Percentiles rank a stretch among this genome's conserved stretches.
Conservation (phyloP, 2,888 invertebrate species). For the Aethes cnicana region DNA sequence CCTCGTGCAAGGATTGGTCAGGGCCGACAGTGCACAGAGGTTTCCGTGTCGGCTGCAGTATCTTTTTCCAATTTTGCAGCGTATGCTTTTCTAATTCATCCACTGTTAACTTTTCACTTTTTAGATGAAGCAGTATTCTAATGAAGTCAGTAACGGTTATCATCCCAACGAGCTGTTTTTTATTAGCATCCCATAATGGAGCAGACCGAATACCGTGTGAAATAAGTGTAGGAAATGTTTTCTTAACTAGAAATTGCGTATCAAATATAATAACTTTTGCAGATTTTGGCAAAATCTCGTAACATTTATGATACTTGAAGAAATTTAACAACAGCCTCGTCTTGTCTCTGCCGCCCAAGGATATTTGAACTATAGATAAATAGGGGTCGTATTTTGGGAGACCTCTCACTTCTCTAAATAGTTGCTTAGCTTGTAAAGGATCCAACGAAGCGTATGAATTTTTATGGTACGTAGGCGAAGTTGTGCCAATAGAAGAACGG, state of each 20-base stretch:
- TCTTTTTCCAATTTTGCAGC: slow-evolving; percentile 73
- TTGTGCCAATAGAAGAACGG: slow-evolving; percentile 74
- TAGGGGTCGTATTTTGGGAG: slow-evolving; percentile 77
- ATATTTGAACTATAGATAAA: slow-evolving; percentile 78
- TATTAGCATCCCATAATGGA: slow-evolving; percentile 74
- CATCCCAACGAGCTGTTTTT: slow-evolving; percentile 74
- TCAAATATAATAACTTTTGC: slow-evolving; percentile 79
- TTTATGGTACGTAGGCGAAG: slow-evolving; percentile 77
- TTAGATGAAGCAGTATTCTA: slow-evolving; percentile 68
- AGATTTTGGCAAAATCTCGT: slow-evolving; percentile 76
- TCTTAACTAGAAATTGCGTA: slow-evolving; percentile 73
- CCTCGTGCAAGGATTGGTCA: slow-evolving; percentile 74
- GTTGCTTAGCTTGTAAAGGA: slow-evolving; percentile 72
- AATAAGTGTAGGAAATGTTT: slow-evolving; percentile 75
- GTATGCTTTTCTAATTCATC: slow-evolving; percentile 75
- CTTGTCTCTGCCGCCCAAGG: slow-evolving; percentile 75
- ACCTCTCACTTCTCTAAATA: slow-evolving; percentile 75
- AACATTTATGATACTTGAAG: slow-evolving; percentile 78
- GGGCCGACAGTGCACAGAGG: slow-evolving; percentile 69
- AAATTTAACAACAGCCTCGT: slow-evolving; percentile 73
- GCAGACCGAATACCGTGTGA: slow-evolving; percentile 77
- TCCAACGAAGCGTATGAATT: slow-evolving; percentile 76
- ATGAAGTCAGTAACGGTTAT: slow-evolving; percentile 78
- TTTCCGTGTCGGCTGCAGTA: slow-evolving; percentile 65
- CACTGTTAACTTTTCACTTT: slow-evolving; percentile 67